Conservation (phyloP, 2,888 invertebrate species). For the Dicranocentrus wangi region DNA sequence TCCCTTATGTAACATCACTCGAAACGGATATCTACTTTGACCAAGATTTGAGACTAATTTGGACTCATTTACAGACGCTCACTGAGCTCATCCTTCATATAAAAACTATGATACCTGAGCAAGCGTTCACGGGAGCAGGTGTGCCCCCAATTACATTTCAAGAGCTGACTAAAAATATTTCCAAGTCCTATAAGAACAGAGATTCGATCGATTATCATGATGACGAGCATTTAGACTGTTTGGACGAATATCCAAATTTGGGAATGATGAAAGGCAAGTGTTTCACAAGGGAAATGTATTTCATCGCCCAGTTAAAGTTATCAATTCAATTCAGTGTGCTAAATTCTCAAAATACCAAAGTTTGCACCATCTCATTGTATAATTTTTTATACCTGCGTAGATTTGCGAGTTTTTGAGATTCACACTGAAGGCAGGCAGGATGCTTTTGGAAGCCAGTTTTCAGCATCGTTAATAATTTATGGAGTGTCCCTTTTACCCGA, state of each 20-base stretch:
- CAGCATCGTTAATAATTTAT: conserved; percentile 64
- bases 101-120: conserved; percentile 51
- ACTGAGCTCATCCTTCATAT: conserved; percentile 51
- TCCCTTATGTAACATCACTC: conserved; percentile 43
- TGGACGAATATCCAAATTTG: conserved; percentile 60
- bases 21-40: conserved; percentile 64
- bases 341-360: too few species aligned
- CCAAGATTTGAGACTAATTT: conserved; percentile 61
- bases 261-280: conserved; percentile 59
- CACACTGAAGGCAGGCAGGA: conserved; percentile 53
- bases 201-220: conserved; percentile 49
- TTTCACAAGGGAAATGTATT: neutral
- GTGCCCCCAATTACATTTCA: conserved; percentile 47
- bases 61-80: conserved; percentile 54
- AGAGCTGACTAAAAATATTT: conserved; percentile 19
- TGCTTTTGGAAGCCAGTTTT: conserved; percentile 59
- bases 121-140: conserved; percentile 64
- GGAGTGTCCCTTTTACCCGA: conserved; percentile 59
- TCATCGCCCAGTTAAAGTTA: too few species aligned
- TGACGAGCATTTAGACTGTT: conserved; percentile 37
- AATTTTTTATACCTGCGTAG: too few species aligned
- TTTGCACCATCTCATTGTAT: too few species aligned
- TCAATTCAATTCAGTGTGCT: too few species aligned
- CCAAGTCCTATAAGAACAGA: conserved; percentile 21
- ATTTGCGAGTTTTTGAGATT: conserved; percentile 56